A percentile compares a stretch with the other conserved stretches of the same genome.
Conservation (phyloP, 2,888 invertebrate species). For the Phyllotreta striolata region DNA sequence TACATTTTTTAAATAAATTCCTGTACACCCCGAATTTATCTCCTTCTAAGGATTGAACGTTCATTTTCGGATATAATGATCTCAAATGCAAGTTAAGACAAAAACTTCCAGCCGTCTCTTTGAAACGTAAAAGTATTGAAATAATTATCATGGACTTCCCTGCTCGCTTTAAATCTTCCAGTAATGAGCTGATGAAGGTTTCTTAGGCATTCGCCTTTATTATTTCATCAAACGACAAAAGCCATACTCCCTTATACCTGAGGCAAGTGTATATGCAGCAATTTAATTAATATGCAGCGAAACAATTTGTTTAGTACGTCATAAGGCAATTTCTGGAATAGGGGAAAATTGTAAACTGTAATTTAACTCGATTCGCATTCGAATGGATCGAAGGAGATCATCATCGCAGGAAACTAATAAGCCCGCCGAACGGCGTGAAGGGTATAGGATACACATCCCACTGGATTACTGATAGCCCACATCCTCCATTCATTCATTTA, state of each 20-base stretch:
- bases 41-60: constrained; percentile 20
- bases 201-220: background rate
- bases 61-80: constrained; percentile 26
- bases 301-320: too few relatives aligned
- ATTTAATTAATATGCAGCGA: too few relatives aligned
- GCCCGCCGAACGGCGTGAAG: constrained; percentile 1
- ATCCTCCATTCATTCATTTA: constrained; percentile 14
- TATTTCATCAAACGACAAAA: too few relatives aligned
- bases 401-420: constrained; percentile 25
- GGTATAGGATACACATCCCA: constrained; percentile 20
- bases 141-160: constrained; percentile 18
- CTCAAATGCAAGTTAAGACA: constrained; percentile 24
- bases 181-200: constrained; percentile 17
- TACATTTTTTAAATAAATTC: constrained; percentile 28
- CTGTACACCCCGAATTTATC: constrained; percentile 15
- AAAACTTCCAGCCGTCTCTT: constrained; percentile 23
- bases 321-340: too few relatives aligned
- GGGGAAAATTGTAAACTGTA: too few relatives aligned
- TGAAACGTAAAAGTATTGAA: constrained; percentile 22
- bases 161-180: constrained; percentile 17
- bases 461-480: constrained; percentile 26
- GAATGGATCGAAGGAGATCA: constrained; percentile 24
- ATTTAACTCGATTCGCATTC: background rate
- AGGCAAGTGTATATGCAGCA: too few relatives aligned
- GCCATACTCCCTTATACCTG: too few relatives aligned